Evolutionary conservation across 2,888 invertebrate species (phyloP).

Genomic region (Mechanitis messenoides): DNA sequence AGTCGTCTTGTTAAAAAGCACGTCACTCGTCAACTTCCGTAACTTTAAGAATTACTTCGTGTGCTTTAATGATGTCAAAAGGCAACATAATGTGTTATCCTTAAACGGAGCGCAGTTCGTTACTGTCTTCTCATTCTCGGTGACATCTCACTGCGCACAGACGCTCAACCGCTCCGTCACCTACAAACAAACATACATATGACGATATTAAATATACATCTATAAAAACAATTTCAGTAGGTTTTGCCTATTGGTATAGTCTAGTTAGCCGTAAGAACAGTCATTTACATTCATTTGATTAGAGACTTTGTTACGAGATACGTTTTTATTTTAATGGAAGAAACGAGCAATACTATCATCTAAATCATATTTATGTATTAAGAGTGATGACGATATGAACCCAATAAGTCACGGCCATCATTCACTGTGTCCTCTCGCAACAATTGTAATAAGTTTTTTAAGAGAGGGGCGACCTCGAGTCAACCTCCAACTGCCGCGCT

Average conservation of each 20-base stretch:
- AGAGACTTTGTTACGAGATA: too few species aligned
- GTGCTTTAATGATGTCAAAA: slow-evolving; percentile 72
- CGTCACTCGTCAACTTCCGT: slow-evolving; percentile 30
- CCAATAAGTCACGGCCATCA: slow-evolving; percentile 48
- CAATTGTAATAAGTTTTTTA: slow-evolving; percentile 32
- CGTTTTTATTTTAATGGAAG: too few species aligned
- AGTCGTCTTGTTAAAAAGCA: slow-evolving; percentile 24
- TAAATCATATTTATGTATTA: slow-evolving; percentile 41
- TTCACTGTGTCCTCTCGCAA: slow-evolving; percentile 49
- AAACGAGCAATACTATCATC: neutral
- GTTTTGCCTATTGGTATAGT: too few species aligned
- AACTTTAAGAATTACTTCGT: slow-evolving; percentile 39
- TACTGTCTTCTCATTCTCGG: slow-evolving; percentile 56
- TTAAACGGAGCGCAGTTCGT: slow-evolving; percentile 65
- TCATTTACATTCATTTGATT: too few species aligned
- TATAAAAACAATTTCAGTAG: too few species aligned
- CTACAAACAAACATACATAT: slow-evolving; percentile 44
- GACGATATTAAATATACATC: too few species aligned
- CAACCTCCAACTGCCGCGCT: slow-evolving; percentile 33
- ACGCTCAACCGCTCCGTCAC: slow-evolving; percentile 46
- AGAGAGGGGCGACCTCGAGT: slow-evolving; percentile 46
- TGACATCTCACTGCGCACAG: slow-evolving; percentile 66
- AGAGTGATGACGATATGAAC: slow-evolving; percentile 34
- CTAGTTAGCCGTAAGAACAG: too few species aligned
- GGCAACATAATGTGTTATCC: slow-evolving; percentile 63